Base-by-base conservation (phyloP, 2,113 vertebrate species). In the Paratilapia polleni region DNA sequence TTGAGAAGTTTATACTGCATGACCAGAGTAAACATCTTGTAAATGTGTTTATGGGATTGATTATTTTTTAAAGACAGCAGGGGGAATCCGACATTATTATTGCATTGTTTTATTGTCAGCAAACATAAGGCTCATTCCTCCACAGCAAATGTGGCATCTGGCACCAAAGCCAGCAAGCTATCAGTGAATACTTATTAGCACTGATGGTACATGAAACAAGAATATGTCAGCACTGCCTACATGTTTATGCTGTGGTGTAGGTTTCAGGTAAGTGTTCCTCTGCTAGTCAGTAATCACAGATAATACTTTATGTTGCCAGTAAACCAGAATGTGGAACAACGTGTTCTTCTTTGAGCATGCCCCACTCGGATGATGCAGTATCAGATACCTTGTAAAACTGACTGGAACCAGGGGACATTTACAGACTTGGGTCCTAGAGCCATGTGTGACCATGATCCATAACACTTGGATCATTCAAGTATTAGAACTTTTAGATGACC, bases 131-230 rank as follows among this genome's bases (percentile, higher is more conserved):
- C 77, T 78, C 47, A 54, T 86, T 88, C 77, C 60, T 81, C 73
- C 15, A 19, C 63, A 80, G 62, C 61, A 70, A 91, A 82, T 78
- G 54, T 83, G 59, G 49, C 86, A 87, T 82, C 91, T 92, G 89
- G 86, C 73, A 79, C 52, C 63, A 76, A 81, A 88, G 78, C 82
- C 66, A 58, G 49, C 19, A 14, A 81, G 62, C 58, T 20, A 36
- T 59, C 15, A 64, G 81, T 57, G 52, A 85, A 81, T 78, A 57
- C 59, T 70, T 88, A 85, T 82, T 78, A 60, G 36, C 43, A 12
- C 6, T 1, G 28, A 58, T 59, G 63, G 36, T 34, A 60, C 81
- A 87, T 59, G 47, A 60, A 88, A 80, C 49, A 41, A 57, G 62
- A 85, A 79, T 58, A 86, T 86, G 57, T 76, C 83, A 87, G 75